These are phyloP conservation scores for Antedon mediterranea DNA, from an alignment of 53 echinoderm and acorn worm genomes.

Conservation along the genomic window DNA sequence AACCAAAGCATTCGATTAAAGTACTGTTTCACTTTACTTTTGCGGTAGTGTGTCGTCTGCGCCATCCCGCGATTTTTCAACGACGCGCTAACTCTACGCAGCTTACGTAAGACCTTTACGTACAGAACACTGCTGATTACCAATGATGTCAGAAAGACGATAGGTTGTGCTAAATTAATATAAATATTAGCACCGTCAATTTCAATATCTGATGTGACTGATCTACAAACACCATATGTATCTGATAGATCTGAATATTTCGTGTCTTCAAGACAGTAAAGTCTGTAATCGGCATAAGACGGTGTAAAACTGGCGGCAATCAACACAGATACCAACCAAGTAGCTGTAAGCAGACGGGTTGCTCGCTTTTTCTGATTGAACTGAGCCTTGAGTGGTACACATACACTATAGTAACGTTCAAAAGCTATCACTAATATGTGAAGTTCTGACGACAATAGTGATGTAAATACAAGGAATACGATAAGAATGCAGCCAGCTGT, in stretches of 20 bases:
- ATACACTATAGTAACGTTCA: slow-evolving; percentile 27
- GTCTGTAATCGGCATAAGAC: not conserved
- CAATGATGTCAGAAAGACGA: not conserved
- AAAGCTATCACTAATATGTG: slow-evolving; percentile 19
- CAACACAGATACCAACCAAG: not conserved
- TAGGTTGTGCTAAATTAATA: not conserved
- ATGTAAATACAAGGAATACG: slow-evolving; percentile 1
- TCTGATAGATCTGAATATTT: not conserved
- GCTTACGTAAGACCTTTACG: not conserved
- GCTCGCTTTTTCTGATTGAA: slow-evolving; percentile 11
- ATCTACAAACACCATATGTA: not conserved
- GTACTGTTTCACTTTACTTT: not conserved
- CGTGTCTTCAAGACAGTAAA: not conserved
- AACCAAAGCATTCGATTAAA: not conserved
- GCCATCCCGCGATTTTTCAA: not conserved
- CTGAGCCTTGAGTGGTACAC: slow-evolving; percentile 17
- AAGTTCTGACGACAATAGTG: slow-evolving; percentile 16
- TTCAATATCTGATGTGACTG: not conserved
- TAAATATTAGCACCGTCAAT: not conserved
- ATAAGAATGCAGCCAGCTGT: slow-evolving; percentile 15
- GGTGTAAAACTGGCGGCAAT: not conserved
- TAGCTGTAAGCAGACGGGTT: not conserved
- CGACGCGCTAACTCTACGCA: not conserved
- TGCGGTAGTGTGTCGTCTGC: not conserved
- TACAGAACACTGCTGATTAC: not conserved